Evolutionary conservation across 2,797 vertebrate species (phyloP), one percentile per base, ranked within the genome.

Genomic region (Oreochromis mossambicus): DNA sequence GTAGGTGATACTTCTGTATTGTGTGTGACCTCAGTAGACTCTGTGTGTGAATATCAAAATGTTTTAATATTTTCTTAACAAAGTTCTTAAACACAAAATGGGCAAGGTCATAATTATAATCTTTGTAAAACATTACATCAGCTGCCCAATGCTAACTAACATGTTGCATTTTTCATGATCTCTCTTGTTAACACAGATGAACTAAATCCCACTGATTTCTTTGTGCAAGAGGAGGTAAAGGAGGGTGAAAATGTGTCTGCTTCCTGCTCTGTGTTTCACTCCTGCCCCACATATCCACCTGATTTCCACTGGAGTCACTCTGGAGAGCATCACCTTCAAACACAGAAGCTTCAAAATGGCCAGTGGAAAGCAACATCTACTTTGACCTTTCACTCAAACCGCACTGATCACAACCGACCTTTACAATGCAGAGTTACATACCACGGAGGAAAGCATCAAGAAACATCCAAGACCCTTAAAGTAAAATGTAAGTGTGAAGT

Each of bases 251-350:
- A 4, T 32, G 84, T 90, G 46, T 79, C 77, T 17, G 90, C 87
- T 1, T 88, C 78, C 83, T 96, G 96, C 91, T 92, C 92, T 6
- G 91, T 94, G 43, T 81, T 50, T 83, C 90, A 95, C 87, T 93
- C 88, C 63, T 96, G 95, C 58, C 93, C 93, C 3, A 0, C 77
- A 34, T 84, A 89, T 21, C 94, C 89, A 17, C 95, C 95, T 4
- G 55, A 7, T 19, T 79, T 96, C 81, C 87, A 24, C 78, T 96
- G 96, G 96, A 96, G 50, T 85, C 94, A 86, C 76, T 3, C 77
- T 5, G 95, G 95, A 86, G 17, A 24, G 2, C 0, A 6, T n/a
- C 52, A 29, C 2, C 5, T 78, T 24, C 86, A 88, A 5, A 34
- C 86, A 6, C 66, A 82, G 43, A 2, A 73, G 15, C 88, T 92